A percentile compares a stretch with the other conserved stretches of the same genome.
phyloP scores from a whole-genome alignment of 2,113 vertebrate species.

The Chionodraco myersi region DNA sequence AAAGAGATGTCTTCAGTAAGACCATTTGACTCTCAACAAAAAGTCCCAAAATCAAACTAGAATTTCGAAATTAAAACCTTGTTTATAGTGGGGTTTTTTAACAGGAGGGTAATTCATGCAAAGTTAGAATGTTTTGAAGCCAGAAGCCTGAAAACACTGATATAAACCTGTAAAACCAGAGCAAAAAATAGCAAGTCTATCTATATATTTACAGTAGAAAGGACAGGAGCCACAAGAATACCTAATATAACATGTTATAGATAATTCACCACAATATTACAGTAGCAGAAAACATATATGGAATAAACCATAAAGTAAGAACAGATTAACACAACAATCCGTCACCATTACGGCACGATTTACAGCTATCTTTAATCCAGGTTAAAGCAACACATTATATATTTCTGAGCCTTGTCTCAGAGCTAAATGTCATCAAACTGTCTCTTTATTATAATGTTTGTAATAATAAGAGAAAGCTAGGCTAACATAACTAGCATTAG shows the following conservation, averaged over 20 bases:
- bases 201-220: too few relatives aligned
- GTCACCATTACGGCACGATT: not conserved
- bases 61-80: too few relatives aligned
- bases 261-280: too few relatives aligned
- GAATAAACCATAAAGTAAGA: too few relatives aligned
- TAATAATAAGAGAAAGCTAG: not conserved
- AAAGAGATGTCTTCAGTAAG: too few relatives aligned
- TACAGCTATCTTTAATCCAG: not conserved
- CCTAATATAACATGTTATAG: too few relatives aligned
- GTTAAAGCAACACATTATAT: not conserved
- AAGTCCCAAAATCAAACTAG: too few relatives aligned
- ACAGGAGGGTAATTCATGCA: not conserved
- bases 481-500: slow-evolving; percentile 20
- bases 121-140: not conserved
- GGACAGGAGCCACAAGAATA: too few relatives aligned
- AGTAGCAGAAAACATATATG: too few relatives aligned
- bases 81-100: too few relatives aligned
- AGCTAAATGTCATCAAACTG: not conserved
- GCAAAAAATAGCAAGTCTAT: not conserved
- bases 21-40: too few relatives aligned
- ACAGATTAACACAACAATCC: too few relatives aligned
- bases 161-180: not conserved
- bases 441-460: not conserved
- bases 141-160: not conserved
- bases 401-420: not conserved